Percentiles rank a stretch among this genome's conserved stretches.
These are phyloP conservation scores for Phalera bucephala DNA, from an alignment of 2,888 invertebrate species.

Conservation along the genomic window DNA sequence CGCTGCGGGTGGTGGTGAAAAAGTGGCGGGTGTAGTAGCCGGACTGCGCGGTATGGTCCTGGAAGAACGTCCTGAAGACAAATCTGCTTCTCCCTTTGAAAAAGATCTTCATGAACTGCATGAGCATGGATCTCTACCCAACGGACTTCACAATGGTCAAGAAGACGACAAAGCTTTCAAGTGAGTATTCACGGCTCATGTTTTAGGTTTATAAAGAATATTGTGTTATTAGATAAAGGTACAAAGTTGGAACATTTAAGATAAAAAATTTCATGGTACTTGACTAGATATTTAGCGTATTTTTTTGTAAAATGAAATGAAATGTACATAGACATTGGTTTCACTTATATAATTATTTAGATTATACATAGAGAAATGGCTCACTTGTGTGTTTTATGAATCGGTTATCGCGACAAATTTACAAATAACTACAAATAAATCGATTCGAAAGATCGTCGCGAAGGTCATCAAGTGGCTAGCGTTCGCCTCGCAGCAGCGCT, in stretches of 20 bases:
- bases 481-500: slow-evolving; percentile 22
- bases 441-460: slow-evolving; percentile 35
- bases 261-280: too few relatives aligned
- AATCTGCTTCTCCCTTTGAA: slow-evolving; percentile 72
- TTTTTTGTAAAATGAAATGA: too few relatives aligned
- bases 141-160: slow-evolving; percentile 84
- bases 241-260: too few relatives aligned
- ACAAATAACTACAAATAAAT: slow-evolving; percentile 1
- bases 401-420: background rate
- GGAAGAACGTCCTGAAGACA: slow-evolving; percentile 72
- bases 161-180: slow-evolving; percentile 96
- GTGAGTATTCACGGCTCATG: slow-evolving; percentile 81
- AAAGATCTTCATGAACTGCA: slow-evolving; percentile 75
- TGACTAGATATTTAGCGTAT: too few relatives aligned
- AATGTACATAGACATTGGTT: too few relatives aligned
- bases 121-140: slow-evolving; percentile 77
- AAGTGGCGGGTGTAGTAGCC: slow-evolving; percentile 69
- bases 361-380: too few relatives aligned
- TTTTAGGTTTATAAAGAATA: too few relatives aligned
- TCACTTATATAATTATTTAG: too few relatives aligned
- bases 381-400: background rate
- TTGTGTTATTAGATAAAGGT: too few relatives aligned
- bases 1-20: slow-evolving; percentile 59
- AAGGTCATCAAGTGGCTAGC: slow-evolving; percentile 41
- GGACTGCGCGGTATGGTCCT: slow-evolving; percentile 74